phyloP scores from a whole-genome alignment of 92 coral and sea anemone species.

The Phenganax subtilis region DNA sequence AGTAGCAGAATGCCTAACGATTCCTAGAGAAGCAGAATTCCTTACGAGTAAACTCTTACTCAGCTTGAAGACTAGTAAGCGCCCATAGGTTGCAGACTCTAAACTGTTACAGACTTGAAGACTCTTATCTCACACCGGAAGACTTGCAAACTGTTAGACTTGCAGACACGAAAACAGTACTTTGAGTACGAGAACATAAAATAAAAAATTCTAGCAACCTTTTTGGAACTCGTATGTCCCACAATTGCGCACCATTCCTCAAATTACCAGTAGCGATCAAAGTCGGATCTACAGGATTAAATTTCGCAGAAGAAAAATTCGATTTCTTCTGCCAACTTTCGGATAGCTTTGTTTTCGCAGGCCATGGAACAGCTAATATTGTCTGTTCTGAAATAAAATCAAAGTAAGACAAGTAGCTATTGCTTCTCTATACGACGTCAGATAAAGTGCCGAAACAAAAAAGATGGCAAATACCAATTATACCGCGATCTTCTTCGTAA shows the following conservation, averaged over 20 bases:
- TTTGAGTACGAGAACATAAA: too few relatives aligned
- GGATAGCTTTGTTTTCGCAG: not conserved
- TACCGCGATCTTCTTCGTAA: too few relatives aligned
- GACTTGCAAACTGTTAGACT: not conserved
- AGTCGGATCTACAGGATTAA: conserved; percentile 78
- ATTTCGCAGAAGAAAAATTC: conserved; percentile 88
- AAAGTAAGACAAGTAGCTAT: not conserved
- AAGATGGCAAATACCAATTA: too few relatives aligned
- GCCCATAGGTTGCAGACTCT: too few relatives aligned
- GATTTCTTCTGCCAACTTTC: conserved; percentile 13
- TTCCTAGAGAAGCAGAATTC: too few relatives aligned
- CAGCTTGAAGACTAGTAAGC: too few relatives aligned
- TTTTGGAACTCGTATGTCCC: conserved; percentile 78
- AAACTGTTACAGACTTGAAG: too few relatives aligned
- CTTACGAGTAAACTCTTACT: too few relatives aligned
- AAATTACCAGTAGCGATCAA: conserved; percentile 89
- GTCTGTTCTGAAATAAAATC: not conserved
- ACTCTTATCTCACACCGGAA: not conserved
- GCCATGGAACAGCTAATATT: conserved; percentile 1
- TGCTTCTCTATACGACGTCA: too few relatives aligned
- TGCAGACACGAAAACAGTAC: conserved; percentile 21
- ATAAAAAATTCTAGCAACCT: not conserved
- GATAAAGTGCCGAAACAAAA: too few relatives aligned
- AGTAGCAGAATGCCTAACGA: too few relatives aligned
- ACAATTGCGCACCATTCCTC: conserved; percentile 72